Evolutionary conservation across 1,140 invertebrate species (phyloP).

Genomic region (Formica exsecta): DNA sequence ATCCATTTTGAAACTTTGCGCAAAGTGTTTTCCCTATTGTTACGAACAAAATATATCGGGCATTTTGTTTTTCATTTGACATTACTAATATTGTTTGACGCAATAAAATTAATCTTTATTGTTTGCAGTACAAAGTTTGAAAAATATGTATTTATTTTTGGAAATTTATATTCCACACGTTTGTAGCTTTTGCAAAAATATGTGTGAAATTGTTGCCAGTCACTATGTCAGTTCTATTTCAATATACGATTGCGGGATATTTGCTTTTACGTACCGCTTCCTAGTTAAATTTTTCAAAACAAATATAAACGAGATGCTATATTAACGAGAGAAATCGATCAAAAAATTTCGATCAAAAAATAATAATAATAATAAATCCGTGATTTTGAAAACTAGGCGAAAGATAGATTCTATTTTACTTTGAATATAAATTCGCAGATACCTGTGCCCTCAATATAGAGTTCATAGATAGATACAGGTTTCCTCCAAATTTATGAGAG

Average conservation of each 20-base stretch:
- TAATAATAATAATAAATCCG: slow-evolving; percentile 2
- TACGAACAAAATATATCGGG: slow-evolving; percentile 14
- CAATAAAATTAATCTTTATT: slow-evolving; percentile 17
- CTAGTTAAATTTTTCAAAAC: background rate
- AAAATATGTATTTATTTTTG: slow-evolving; percentile 15
- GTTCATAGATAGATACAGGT: slow-evolving; percentile 11
- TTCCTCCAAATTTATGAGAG: slow-evolving; percentile 32
- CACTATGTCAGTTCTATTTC: background rate
- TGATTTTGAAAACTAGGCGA: background rate
- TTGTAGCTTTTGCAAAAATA: background rate
- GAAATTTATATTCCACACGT: background rate
- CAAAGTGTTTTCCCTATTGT: slow-evolving; percentile 12
- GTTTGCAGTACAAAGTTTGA: background rate
- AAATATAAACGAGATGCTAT: background rate
- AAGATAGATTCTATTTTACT: background rate
- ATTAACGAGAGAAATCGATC: background rate
- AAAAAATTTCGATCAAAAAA: background rate
- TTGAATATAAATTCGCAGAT: slow-evolving; percentile 23
- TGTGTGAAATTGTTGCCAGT: background rate
- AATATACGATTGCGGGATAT: background rate
- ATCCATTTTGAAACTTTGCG: background rate
- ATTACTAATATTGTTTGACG: background rate
- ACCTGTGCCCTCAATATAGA: slow-evolving; percentile 27
- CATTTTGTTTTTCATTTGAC: background rate
- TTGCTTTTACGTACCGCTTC: background rate